Base-by-base conservation (phyloP, 2,888 invertebrate genomes). In the Zaprionus bogoriensis region DNA sequence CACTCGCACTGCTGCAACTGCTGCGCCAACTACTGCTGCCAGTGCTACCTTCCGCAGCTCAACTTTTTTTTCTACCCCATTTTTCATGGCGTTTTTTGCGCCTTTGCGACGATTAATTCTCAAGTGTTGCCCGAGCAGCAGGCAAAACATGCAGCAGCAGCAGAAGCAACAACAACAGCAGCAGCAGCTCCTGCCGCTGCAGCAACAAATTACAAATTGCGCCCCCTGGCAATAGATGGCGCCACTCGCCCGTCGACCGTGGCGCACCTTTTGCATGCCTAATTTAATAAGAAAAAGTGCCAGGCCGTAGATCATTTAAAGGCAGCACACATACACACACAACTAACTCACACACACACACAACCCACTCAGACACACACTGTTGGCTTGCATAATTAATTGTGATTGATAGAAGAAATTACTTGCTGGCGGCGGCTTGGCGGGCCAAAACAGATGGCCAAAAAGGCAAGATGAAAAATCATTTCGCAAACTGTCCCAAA, bases 341-440 rank as follows among this genome's bases (percentile, higher is more conserved):
- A 59, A n/a, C n/a, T n/a, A n/a, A n/a, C 28, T 51, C 28, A 36
- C 23, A 42, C 41, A 47, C 38, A 41, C 44, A 54, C 32, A 58
- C 42, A 51, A 51, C 23, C 48, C 23, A 45, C 45, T 51, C 23
- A 14, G 25, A 28, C 17, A 48, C 20, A 42, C n/a, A 41, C 7
- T 23, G 32, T 22, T 47, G 38, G 54, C 45, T 54, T 51, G 59
- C 69, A 70, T 85, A 83, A 86, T 87, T 88, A 88, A 89, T 85
- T 87, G 80, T 89, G 89, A 89, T 89, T 85, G 82, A 89, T 89
- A 77, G 68, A 67, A 74, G 67, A 84, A 78, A 82, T 85, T 85
- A 78, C 73, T 75, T 77, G 81, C 67, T 74, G 57, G 71, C 63
- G 70, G 62, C 52, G 63, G 66, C 51, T 58, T 42, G 55, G 63